These are phyloP conservation scores for Pteruthius melanotis DNA, from an alignment of 2,113 vertebrate species.

Conservation along the genomic window DNA sequence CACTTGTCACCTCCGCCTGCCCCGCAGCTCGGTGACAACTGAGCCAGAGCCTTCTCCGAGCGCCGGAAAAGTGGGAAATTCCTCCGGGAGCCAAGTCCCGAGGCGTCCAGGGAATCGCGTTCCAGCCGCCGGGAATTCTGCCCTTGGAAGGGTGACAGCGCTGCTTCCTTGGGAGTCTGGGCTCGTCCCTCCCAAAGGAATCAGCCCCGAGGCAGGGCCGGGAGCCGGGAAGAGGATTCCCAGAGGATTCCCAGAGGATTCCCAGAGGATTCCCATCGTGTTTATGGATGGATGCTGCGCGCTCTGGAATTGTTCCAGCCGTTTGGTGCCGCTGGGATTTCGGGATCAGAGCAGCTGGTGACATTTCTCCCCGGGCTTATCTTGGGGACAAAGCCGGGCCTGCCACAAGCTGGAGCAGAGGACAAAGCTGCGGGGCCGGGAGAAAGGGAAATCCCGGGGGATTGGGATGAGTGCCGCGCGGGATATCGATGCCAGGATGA, in stretches of 20 bases:
- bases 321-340: not conserved
- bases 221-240: too few relatives aligned
- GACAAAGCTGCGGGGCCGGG: constrained; percentile 22
- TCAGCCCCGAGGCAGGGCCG: not conserved
- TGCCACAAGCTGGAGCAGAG: not conserved
- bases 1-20: not conserved
- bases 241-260: too few relatives aligned
- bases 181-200: not conserved
- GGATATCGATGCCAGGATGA: too few relatives aligned
- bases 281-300: not conserved
- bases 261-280: too few relatives aligned
- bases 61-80: fast-evolving
- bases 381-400: not conserved
- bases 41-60: not conserved
- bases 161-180: not conserved
- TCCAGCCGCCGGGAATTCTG: not conserved
- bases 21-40: not conserved
- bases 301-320: not conserved
- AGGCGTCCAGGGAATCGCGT: not conserved
- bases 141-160: not conserved
- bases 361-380: constrained; percentile 35
- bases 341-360: not conserved
- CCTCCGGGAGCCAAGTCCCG: fast-evolving
- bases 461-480: not conserved
- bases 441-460: not conserved